Evolutionary conservation across 1,140 invertebrate species (phyloP), one percentile per base, ranked within the genome.

Genomic region (Chlorops oryzae): DNA sequence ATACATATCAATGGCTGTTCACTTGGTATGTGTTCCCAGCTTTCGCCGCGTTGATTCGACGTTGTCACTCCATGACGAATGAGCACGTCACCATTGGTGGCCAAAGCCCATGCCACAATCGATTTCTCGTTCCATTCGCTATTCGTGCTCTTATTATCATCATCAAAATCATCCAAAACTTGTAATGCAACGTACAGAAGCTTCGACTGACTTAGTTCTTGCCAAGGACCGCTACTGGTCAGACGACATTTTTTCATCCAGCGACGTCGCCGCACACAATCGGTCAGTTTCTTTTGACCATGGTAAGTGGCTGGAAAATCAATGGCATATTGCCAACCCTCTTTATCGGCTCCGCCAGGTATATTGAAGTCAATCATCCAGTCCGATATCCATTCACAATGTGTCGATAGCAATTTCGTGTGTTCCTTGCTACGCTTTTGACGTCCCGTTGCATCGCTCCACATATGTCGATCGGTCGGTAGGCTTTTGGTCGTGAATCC

Each of bases 321-420:
- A 2, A 88, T 85, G 3, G 91, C 90, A 75, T 95, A 95, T 68
- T 95, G 92, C 92, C 92, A 96, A 3, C 92, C 92, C 57, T 94
- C 88, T 48, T 80, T 79, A 73, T 95, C 91, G 2, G 89, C 87
- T 2, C 90, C 90, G n/a, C 88, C 89, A 2, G 86, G 85, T 25
- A 87, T 85, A 66, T 87, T 84, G 66, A 88, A 94, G 72, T 95
- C 91, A 10, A 93, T 79, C 55, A 85, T 80, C 92, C 92, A 95
- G 65, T 94, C 90, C 6, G 87, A 87, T 39, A 87, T 79, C 92
- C 92, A 96, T 59, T 88, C 84, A 87, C 90, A 96, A 61, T 90
- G 85, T 55, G 81, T 82, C 20, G 87, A 92, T 1, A 91, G 76
- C 20, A 94, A 75, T 73, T 90, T 89, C 0, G 88, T 88, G 58